Base-by-base conservation (phyloP, 1,140 invertebrate species). In the Oryzaephilus surinamensis region DNA sequence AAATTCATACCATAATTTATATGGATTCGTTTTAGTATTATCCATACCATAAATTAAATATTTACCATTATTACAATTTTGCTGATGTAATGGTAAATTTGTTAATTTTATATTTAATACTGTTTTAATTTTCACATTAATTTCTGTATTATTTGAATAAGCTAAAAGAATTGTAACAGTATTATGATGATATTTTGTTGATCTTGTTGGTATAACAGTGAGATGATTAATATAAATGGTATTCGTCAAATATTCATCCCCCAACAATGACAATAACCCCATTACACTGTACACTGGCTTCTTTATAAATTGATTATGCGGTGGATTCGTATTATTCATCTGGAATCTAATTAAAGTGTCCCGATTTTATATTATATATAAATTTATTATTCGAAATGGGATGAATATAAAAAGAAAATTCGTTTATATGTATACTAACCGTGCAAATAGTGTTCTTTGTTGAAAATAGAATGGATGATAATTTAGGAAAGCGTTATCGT, bases 401-500 rank as follows among this genome's bases (percentile, higher is more conserved):
- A 34, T n/a, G n/a, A n/a, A 40, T 11, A 13, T 11, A 45, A 32
- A 38, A 36, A 24, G 17, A 24, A 36, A 30, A 34, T 36, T 35
- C 27, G n/a, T n/a, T n/a, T n/a, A n/a, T n/a, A n/a, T n/a, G n/a
- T n/a, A n/a, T n/a, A n/a, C n/a, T 33, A 49, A 60, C 59, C 60
- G 52, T 4, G 67, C 62, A 18, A 70, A 46, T 6, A 71, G 44
- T 12, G 59, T 64, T 15, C 67, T 48, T 48, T 71, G 67, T 3
- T 49, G 55, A 41, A 71, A 70, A 44, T 63, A 65, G 31, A 61
- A 42, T 0, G 67, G 67, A 54, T 65, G 56, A 55, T 63, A 66
- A 45, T 65, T 70, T 5, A 71, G 46, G 39, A 71, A 71, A 7
- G 54, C 66, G 45, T 71, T 71, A 47, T 71, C 69, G 47, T 67